Base-by-base conservation (phyloP, 2,113 vertebrate genomes). In the Nicator chloris region DNA sequence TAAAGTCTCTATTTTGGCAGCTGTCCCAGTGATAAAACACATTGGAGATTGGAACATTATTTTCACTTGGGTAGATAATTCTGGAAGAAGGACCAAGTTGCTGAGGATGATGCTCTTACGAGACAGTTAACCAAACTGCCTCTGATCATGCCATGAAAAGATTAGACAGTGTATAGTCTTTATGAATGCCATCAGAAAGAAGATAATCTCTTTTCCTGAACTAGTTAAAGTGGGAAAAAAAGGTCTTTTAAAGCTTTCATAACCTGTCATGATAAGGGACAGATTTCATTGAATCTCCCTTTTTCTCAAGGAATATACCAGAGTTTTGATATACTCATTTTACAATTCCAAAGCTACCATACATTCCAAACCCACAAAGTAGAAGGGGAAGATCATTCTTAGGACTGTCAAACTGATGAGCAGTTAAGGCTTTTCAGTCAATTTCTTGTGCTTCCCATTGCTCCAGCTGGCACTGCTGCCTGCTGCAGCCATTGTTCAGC, bases 1-100 rank as follows among this genome's bases (percentile, higher is more conserved):
- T 71, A 49, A 95, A 88, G 54, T 68, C 45, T 57, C 42, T 78
- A 57, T 57, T 92, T 77, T 77, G 76, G 71, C 76, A 91, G 71
- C 68, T 90, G 51, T 68, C 20, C 45, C 51, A 53, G 42, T 15
- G 68, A 77, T 24, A 79, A 61, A 85, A 59, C 42, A 72, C 40
- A 6, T 1, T 59, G 37, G 70, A 90, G 59, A 61, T 0, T 11
- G n/a, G 45, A 30, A 15, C 5, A 2, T 12, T 53, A 9, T 56
- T 91, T 60, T 60, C n/a, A 54, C 40, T 71, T 33, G 56, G 59
- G n/a, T 64, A 70, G 40, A 28, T 66, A 23, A 44, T 33, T 57
- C 51, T 82, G 61, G 71, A 88, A 81, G 50, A 30, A 22, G 47
- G 56, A 78, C 42, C 21, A n/a, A 21, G 18, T 4, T 88, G 44